These are phyloP conservation scores for Ophion obscuratus DNA, from an alignment of 2,888 invertebrate species.

Conservation along the genomic window DNA sequence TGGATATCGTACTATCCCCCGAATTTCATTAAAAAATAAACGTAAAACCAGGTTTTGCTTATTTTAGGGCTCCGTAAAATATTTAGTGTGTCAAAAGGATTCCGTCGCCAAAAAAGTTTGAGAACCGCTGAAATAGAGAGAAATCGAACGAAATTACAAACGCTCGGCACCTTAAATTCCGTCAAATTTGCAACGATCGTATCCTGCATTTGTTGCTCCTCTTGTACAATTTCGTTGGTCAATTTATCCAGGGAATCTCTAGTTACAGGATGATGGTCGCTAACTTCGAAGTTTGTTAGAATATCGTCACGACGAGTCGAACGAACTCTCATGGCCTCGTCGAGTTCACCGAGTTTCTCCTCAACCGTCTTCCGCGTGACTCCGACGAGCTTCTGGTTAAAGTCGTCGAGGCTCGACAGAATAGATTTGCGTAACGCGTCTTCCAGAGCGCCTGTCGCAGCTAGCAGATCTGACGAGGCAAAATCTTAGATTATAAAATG, in stretches of 20 bases:
- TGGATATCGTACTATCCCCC: too few species aligned
- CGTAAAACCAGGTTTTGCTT: too few species aligned
- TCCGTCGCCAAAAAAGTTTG: too few species aligned
- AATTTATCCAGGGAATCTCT: constrained; percentile 54
- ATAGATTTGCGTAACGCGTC: constrained; percentile 32
- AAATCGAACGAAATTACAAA: neutral
- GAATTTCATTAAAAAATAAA: too few species aligned
- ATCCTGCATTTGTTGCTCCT: constrained; percentile 53
- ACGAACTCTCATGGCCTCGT: constrained; percentile 46
- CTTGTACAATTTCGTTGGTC: constrained; percentile 17
- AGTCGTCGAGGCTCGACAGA: constrained; percentile 16
- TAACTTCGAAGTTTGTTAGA: constrained; percentile 43
- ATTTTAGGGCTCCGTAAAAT: too few species aligned
- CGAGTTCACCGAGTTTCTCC: constrained; percentile 22
- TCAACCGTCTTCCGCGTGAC: constrained; percentile 19
- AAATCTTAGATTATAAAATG: neutral
- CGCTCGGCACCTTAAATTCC: constrained; percentile 48
- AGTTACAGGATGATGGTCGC: constrained; percentile 48
- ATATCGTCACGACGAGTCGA: constrained; percentile 48
- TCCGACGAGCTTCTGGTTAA: constrained; percentile 25
- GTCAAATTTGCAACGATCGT: constrained; percentile 21
- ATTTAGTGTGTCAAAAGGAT: too few species aligned
- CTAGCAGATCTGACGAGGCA: constrained; percentile 39
- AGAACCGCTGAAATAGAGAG: too few species aligned
- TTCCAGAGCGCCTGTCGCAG: constrained; percentile 28